Percentiles rank a stretch among this genome's conserved stretches.
Evolutionary conservation across 30 jellyfish, hydroid and myxozoan genomes (phyloP).

Genomic region (Rhopilema esculentum): DNA sequence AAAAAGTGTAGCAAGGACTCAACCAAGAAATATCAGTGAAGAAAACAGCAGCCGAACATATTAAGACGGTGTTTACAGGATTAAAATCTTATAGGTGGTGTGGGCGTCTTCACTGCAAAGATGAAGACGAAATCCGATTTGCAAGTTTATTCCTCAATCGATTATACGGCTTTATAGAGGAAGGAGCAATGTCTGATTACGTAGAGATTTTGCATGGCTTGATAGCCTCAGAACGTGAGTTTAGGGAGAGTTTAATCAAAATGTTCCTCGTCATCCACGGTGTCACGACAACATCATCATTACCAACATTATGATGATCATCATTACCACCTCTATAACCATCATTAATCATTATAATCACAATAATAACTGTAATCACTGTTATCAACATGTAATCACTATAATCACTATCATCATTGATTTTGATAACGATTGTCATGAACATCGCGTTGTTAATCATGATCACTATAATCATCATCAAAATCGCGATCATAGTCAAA

Average conservation of each 20-base stretch:
- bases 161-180: not conserved
- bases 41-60: not conserved
- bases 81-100: not conserved
- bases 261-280: not conserved
- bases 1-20: not conserved
- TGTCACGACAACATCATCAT: not conserved
- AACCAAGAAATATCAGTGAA: not conserved
- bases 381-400: not conserved
- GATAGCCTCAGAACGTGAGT: not conserved
- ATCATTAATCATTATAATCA: no score
- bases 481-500: not conserved
- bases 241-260: not conserved
- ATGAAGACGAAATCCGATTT: not conserved
- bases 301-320: not conserved
- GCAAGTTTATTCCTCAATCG: not conserved
- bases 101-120: not conserved
- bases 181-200: not conserved
- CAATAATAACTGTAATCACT: no score
- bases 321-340: not conserved
- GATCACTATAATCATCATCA: not conserved
- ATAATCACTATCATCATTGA: not conserved
- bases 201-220: not conserved
- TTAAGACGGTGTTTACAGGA: not conserved
- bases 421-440: not conserved
- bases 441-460: not conserved